Evolutionary conservation across 2,797 vertebrate species (phyloP).

Genomic region (Myotis vivesi): DNA sequence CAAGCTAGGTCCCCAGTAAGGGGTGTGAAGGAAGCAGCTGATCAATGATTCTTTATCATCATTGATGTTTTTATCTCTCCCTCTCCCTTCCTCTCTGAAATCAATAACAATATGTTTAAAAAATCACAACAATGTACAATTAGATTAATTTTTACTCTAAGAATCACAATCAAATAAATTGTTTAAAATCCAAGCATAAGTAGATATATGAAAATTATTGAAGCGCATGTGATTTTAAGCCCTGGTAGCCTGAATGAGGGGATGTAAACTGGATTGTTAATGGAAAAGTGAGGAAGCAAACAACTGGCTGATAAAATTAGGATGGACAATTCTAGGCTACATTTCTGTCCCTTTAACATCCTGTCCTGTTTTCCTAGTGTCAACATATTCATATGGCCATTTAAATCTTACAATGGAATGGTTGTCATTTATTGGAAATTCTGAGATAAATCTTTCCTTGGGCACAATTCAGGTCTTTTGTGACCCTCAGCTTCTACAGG

Average conservation of each 20-base stretch:
- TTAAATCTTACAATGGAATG: not conserved
- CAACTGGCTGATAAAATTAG: not conserved
- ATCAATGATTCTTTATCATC: too few species aligned
- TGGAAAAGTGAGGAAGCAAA: not conserved
- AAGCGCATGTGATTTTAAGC: not conserved
- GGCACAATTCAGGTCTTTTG: not conserved
- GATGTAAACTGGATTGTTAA: not conserved
- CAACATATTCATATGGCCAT: not conserved
- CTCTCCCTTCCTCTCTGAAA: too few species aligned
- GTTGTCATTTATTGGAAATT: not conserved
- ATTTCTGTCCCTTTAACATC: not conserved
- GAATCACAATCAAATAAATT: not conserved
- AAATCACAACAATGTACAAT: not conserved
- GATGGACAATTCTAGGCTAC: not conserved
- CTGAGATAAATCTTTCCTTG: not conserved
- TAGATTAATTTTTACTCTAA: not conserved
- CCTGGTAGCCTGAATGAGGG: not conserved
- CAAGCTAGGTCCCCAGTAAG: too few species aligned
- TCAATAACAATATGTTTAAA: too few species aligned
- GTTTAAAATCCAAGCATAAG: not conserved
- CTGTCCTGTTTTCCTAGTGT: not conserved
- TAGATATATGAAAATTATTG: not conserved
- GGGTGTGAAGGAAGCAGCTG: too few species aligned
- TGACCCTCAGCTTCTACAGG: not conserved
- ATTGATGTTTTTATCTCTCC: too few species aligned